Percentiles rank a stretch among this genome's conserved stretches.
These are phyloP conservation scores for Machaerirhynchus nigripectus DNA, from an alignment of 2,113 vertebrate species.

Conservation along the genomic window DNA sequence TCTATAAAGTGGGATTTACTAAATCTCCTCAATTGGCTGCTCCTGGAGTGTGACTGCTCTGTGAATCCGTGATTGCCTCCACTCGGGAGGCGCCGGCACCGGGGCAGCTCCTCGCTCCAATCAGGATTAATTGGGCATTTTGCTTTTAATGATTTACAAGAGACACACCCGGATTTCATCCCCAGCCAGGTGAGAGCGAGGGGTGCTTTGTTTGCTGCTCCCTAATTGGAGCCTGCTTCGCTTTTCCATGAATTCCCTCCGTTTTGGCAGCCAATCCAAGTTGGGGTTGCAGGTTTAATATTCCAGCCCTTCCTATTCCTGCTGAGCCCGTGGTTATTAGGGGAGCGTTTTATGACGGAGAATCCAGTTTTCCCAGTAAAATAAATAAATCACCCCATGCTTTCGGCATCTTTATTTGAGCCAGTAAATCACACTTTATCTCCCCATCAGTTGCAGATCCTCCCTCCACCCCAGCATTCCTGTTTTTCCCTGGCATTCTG, in stretches of 20 bases:
- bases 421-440: conserved; percentile 24
- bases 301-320: neutral
- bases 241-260: conserved; percentile 45
- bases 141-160: conserved; percentile 67
- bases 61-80: conserved; percentile 70
- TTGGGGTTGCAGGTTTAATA: conserved; percentile 26
- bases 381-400: neutral
- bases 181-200: conserved; percentile 21
- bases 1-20: conserved; percentile 82
- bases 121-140: conserved; percentile 74
- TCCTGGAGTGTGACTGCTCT: conserved; percentile 79
- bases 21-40: conserved; percentile 78
- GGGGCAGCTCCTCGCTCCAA: conserved; percentile 49
- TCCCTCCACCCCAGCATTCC: neutral
- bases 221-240: conserved; percentile 54
- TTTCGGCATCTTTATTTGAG: conserved; percentile 46
- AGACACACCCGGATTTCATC: conserved; percentile 8
- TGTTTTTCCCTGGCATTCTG: neutral
- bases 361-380: conserved; percentile 27
- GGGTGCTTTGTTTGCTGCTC: conserved; percentile 56
- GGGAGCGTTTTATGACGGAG: conserved; percentile 17
- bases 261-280: conserved; percentile 18
- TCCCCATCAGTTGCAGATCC: neutral
- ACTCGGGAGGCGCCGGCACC: conserved; percentile 51
- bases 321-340: neutral